Evolutionary conservation across 2,888 invertebrate genomes (phyloP).

Genomic region (Drosophila nr. fundita): DNA sequence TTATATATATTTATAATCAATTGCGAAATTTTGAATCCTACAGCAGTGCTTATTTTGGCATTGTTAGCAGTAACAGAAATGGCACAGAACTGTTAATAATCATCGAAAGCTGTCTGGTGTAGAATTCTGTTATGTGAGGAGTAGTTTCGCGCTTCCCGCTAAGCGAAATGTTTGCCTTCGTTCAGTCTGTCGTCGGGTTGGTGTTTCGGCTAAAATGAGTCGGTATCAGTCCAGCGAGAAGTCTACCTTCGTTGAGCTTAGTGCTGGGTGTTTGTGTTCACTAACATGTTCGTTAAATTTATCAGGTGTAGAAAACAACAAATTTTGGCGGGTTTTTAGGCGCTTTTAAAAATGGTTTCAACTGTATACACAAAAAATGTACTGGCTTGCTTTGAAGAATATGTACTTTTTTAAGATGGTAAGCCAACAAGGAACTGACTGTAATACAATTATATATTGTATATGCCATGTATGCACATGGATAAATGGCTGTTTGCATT

Average conservation of each 20-base stretch:
- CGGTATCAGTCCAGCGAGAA: not conserved
- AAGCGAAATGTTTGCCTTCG: not conserved
- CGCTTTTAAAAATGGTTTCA: not conserved
- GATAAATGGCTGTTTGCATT: not conserved
- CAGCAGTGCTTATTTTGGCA: not conserved
- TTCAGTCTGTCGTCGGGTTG: not conserved
- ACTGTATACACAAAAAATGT: not conserved
- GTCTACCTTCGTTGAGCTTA: not conserved
- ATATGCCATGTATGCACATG: not conserved
- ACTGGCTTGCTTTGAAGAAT: not conserved
- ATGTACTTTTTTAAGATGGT: not conserved
- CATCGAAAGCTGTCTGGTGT: not conserved
- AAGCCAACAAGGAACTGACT: not conserved
- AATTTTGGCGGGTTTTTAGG: constrained; percentile 7
- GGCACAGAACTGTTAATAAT: not conserved
- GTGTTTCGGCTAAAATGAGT: not conserved
- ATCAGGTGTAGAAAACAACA: not conserved
- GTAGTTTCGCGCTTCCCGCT: not conserved
- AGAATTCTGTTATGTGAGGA: constrained; percentile 1
- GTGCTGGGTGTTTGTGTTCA: not conserved
- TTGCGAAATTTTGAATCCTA: not conserved
- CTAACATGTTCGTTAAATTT: not conserved
- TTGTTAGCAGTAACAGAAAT: not conserved
- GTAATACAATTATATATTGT: not conserved
- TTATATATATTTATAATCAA: not conserved